Evolutionary conservation across 2,797 vertebrate species (phyloP), one percentile per base, ranked within the genome.

Genomic region (Allobates femoralis): DNA sequence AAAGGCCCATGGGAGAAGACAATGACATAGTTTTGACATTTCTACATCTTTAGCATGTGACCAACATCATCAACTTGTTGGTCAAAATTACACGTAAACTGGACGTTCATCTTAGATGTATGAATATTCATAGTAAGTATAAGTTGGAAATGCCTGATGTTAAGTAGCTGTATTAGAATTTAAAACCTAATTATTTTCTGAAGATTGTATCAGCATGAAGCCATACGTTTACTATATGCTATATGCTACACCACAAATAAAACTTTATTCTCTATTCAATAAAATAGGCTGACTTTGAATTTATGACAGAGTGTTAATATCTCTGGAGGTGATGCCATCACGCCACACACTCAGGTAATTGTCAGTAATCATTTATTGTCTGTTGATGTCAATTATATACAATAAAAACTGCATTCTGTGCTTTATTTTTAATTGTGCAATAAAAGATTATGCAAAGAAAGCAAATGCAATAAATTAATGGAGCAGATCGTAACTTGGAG

Each of bases 401-500:
- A 81, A 80, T 81, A 88, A 85, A 85, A 83, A 69, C 60, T 85
- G 87, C 82, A 81, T 75, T 67, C 58, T 53, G 41, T 11, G 41
- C 77, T 87, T 76, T 19, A 64, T 77, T 81, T 88, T 88, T 85
- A 86, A 88, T 81, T 88, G 71, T 81, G 83, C 83, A 81, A 75
- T 88, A 85, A 88, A 85, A 88, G 46, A 85, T 88, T 85, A 85
- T 85, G 87, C 78, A 85, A 85, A 85, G 82, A 88, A 88, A 85
- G 83, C 87, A 88, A 76, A 75, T 81, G 32, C 77, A 87, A 85
- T 75, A 81, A 84, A 64, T 88, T 88, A 85, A 88, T 84, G 78
- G 62, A 77, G 87, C 83, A 67, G 26, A 88, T 76, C 78, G 46
- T 28, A 83, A 83, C 77, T 81, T 46, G 80, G 58, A 85, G 83